phyloP scores from a whole-genome alignment of 2,113 vertebrate species.

The Toxostoma redivivum region DNA sequence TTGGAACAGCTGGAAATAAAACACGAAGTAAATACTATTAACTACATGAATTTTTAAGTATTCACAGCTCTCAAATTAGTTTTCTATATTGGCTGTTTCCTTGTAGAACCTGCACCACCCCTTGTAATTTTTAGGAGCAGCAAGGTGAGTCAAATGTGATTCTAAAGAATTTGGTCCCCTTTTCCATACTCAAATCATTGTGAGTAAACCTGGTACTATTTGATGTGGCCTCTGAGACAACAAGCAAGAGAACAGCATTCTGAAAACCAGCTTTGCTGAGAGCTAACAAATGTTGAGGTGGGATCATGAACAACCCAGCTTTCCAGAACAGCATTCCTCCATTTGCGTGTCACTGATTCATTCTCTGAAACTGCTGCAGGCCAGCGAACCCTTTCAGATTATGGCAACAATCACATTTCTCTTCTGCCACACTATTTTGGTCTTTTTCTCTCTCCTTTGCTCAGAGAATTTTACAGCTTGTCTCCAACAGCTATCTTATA shows the following conservation, averaged over 20 bases:
- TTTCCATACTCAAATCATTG: not conserved
- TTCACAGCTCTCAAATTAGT: not conserved
- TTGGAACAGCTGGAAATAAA: conserved; percentile 1
- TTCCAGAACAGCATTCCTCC: not conserved
- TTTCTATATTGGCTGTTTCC: not conserved
- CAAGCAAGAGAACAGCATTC: not conserved
- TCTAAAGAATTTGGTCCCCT: not conserved
- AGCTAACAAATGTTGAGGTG: not conserved
- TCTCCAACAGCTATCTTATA: not conserved
- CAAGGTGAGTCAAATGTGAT: not conserved
- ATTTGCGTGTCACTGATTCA: not conserved
- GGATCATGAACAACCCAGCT: not conserved
- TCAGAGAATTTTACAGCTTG: not conserved
- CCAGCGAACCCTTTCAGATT: not conserved
- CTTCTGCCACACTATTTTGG: not conserved
- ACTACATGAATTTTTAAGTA: not conserved
- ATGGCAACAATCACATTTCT: not conserved
- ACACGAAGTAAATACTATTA: not conserved
- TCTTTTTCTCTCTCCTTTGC: not conserved
- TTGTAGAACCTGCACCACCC: not conserved
- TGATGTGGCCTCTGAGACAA: not conserved
- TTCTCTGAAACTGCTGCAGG: not conserved
- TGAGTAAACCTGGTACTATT: not conserved
- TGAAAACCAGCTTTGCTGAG: not conserved
- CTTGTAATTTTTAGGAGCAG: not conserved